Base-by-base conservation (phyloP, 2,113 vertebrate genomes). In the Noturus placidus region DNA sequence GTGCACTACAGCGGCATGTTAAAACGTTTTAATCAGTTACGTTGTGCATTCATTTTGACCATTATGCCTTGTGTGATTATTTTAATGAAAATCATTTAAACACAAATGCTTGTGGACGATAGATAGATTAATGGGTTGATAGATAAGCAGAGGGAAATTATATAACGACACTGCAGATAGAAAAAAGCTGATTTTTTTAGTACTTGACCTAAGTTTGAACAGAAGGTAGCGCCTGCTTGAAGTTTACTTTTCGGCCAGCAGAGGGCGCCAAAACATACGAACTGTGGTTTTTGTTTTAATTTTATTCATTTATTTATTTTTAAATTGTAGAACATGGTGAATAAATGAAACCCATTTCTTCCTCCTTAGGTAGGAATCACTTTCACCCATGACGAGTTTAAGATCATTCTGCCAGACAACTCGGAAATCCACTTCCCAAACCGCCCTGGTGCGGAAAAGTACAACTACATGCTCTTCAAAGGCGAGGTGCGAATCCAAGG, bases 351-450 rank as follows among this genome's bases (percentile, higher is more conserved):
- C 38, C 57, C 20, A 10, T 11, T 81, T 35, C 27, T 78, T 30
- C 80, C 50, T 84, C 8, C 30, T 27, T 25, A 96, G 95, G 63
- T 96, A 0, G 2, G 8, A 87, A 90, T 96, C 84, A 87, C 90
- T 3, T 94, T 96, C 89, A 95, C 89, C 57, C 87, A 85, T 5
- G 25, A 91, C 30, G 93, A 94, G 72, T 96, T 96, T 88, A 65
- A 83, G 74, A 91, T 96, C 88, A 89, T 46, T 72, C 89, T 96
- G 6, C 35, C 92, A 0, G 94, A 96, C 0, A 94, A 91, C 82
- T 95, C 92, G 0, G n/a, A 83, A 13, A 90, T 96, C 86, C 74
- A 76, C 87, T 96, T 96, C 89, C 94, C 95, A n/a, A 96, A 96
- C 87, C 94, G 95, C 67, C 78, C 88, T 0, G 93, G 92, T 0